Conservation (phyloP, 1,140 invertebrate species). For the Pentalonia nigronervosa region DNA sequence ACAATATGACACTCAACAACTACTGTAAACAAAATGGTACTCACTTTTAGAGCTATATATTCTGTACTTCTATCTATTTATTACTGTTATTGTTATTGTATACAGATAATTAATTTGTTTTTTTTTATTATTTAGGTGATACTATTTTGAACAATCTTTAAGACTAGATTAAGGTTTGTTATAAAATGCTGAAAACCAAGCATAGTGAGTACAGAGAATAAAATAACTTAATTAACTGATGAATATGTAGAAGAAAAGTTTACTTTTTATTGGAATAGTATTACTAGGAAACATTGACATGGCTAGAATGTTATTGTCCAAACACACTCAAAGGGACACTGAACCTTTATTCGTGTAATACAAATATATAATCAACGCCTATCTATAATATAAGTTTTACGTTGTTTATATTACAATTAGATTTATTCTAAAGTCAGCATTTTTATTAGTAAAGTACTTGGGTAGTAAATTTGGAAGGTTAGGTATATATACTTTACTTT, state of each 20-base stretch:
- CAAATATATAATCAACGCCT: slow-evolving; percentile 83
- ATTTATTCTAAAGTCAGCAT: background rate
- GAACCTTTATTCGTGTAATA: slow-evolving; percentile 78
- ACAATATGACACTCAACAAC: no score
- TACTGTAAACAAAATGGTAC: no score
- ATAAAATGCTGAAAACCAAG: slow-evolving; percentile 76
- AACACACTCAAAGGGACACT: slow-evolving; percentile 76
- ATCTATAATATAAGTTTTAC: slow-evolving; percentile 72
- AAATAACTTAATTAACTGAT: slow-evolving; percentile 62
- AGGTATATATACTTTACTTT: no score
- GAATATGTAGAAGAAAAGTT: slow-evolving; percentile 71
- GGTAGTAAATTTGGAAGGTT: background rate
- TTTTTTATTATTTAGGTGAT: slow-evolving; percentile 66
- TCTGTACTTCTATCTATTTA: background rate
- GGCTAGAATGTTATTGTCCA: slow-evolving; percentile 75
- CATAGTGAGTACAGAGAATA: slow-evolving; percentile 68
- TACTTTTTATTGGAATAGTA: slow-evolving; percentile 81
- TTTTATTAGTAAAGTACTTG: background rate
- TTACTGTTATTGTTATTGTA: background rate
- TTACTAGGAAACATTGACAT: slow-evolving; percentile 83
- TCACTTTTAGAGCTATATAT: no score
- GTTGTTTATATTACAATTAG: background rate
- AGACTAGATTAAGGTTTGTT: slow-evolving; percentile 88
- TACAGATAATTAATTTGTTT: background rate
- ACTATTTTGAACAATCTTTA: slow-evolving; percentile 77